Evolutionary conservation across 2,888 invertebrate species (phyloP).

Genomic region (Microdon myrmicae): DNA sequence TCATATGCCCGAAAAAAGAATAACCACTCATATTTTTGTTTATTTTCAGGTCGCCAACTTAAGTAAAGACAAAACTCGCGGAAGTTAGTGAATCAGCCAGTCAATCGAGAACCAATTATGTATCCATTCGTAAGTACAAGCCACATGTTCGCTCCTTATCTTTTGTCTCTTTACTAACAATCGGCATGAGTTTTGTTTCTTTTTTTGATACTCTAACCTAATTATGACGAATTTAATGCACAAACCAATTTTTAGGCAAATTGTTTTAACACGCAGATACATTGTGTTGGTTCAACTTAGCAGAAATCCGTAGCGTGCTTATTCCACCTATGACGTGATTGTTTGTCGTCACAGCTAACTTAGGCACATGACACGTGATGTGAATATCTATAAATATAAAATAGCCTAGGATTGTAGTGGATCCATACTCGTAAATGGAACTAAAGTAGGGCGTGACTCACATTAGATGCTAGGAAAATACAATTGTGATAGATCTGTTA

Average conservation of each 20-base stretch:
- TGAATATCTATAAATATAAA: too few species aligned
- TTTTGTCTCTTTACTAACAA: slow-evolving; percentile 20
- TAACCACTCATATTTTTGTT: neutral
- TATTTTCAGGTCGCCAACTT: slow-evolving; percentile 19
- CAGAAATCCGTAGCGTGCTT: too few species aligned
- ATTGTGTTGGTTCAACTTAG: slow-evolving; percentile 41
- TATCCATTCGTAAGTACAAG: slow-evolving; percentile 58
- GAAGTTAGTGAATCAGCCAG: slow-evolving; percentile 4
- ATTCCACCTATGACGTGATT: too few species aligned
- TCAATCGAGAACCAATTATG: slow-evolving; percentile 45
- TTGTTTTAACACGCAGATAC: slow-evolving; percentile 12
- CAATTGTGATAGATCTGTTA: too few species aligned
- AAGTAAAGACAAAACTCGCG: too few species aligned
- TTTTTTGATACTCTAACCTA: too few species aligned
- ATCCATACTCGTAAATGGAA: too few species aligned
- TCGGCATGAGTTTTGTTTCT: slow-evolving; percentile 7
- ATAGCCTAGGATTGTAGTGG: too few species aligned
- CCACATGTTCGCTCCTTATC: neutral
- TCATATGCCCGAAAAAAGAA: too few species aligned
- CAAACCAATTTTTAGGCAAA: slow-evolving; percentile 49
- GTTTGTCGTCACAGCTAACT: too few species aligned
- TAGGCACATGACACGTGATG: too few species aligned
- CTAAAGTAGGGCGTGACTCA: slow-evolving; percentile 19
- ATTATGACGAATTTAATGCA: slow-evolving; percentile 29
- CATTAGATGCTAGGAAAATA: slow-evolving; percentile 1